Evolutionary conservation across 1,140 invertebrate species (phyloP), one percentile per base, ranked within the genome.

Genomic region (Drosophila paulistorum): DNA sequence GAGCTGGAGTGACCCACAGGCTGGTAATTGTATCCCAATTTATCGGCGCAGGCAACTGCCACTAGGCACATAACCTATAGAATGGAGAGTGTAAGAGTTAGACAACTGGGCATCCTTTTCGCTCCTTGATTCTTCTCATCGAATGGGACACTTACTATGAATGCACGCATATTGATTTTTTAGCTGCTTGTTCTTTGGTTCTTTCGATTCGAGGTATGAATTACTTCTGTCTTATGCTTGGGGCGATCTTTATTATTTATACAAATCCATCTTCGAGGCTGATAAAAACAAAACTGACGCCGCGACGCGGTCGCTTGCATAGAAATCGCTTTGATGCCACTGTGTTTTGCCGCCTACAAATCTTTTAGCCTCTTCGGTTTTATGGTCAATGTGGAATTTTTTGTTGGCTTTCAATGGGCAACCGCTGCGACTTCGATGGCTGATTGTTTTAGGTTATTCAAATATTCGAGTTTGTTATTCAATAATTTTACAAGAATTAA

Each of bases 401-500:
- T 77, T 83, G 79, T 76, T 80, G 83, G 68, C 65, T 83, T 80
- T 79, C 54, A 83, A 80, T 83, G 80, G 83, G 67, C 79, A 73
- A 63, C 69, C 37, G 69, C 74, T 63, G 42, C 66, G 61, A 42
- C 63, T 41, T 37, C 60, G 45, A 45, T 23, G 35, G 57, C 39
- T 48, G 74, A 70, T 82, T 78, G 83, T 71, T 54, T 79, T 83
- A 72, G 77, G 67, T 77, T 87, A 87, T 87, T 87, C 74, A 87
- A 87, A 87, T 87, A 77, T 86, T 79, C 71, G 72, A 71, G 69
- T 86, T 86, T 77, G 67, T 79, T 81, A 75, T 86, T 71, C 81
- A 81, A 86, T 86, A 86, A 79, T 87, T 77, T 87, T 87, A 87
- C 83, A 87, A 87, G 83, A 87, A 87, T 89, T 89, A 79, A 83